Evolutionary conservation across 2,113 vertebrate genomes (phyloP), one percentile per base, ranked within the genome.

Genomic region (Paedocypris sp.): DNA sequence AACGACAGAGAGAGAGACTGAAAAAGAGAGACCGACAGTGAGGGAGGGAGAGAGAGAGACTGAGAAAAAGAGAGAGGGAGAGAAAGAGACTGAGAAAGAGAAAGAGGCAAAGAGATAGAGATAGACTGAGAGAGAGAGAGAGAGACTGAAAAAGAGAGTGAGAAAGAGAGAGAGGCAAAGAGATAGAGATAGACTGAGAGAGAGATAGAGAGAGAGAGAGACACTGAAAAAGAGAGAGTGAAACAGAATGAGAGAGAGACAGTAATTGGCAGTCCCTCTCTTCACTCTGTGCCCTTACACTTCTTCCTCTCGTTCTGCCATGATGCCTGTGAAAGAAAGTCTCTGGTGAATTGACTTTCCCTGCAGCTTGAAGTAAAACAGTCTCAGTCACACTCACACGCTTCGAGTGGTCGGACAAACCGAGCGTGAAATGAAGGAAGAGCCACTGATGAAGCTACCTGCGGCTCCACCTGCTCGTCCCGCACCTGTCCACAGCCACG

Each of bases 221-320:
- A 6, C 19, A 22, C 20, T 2, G 5, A 10, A 42, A 39, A 43
- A 12, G 1, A 7, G 4, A 11, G 45, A 28, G 46, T 10, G 18
- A 49, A n/a, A n/a, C n/a, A n/a, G n/a, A n/a, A n/a, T n/a, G 46
- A 49, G 6, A 11, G 15, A 19, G 10, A 20, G 4, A 29, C 26
- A 31, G 26, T 49, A 13, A 49, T 18, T 29, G 26, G 28, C 46
- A n/a, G 46, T 29, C 16, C 19, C 31, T 4, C 26, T 18, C 41
- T 68, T 31, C 70, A 77, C 57, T 76, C 61, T 31, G 48, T 72
- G 75, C 69, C 43, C 33, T 0, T 20, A 23, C 19, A 25, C 49
- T 61, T 68, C 76, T 81, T 78, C 68, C 51, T 62, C 28, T 41
- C 42, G 77, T 80, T 75, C 75, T 57, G 69, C 72, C 65, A 73